Evolutionary conservation across 2,888 invertebrate species (phyloP), one percentile per base, ranked within the genome.

Genomic region (Silvanus unidentatus): DNA sequence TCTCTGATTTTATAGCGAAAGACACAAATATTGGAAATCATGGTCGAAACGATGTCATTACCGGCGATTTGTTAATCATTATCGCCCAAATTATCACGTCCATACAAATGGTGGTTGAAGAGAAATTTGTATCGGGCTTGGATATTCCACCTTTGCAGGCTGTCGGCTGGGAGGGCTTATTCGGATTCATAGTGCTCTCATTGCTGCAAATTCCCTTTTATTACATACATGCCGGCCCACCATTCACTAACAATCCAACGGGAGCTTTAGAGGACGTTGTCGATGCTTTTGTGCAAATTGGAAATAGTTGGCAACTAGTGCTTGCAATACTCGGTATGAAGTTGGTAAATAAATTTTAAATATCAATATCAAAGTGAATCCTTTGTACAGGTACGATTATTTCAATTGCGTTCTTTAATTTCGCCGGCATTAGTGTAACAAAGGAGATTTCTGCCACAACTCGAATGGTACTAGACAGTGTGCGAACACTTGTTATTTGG

Each of bases 101-200:
- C 0, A 78, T 84, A 44, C 95, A 96, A 74, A 93, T 96, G 87
- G 93, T 97, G 0, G 84, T 90, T 50, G 97, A 98, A 70, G 96
- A 98, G 69, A 92, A 91, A 72, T 91, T 84, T 69, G 82, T 97
- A 0, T 75, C 82, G 46, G 84, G 87, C 40, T 77, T 85, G 57
- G 89, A 93, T 70, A 89, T 96, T 39, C 89, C 92, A 0, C 82
- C 96, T 0, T 73, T 97, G 48, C 89, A 92, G 69, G 95, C 91
- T 3, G 89, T 94, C 13, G 96, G 97, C 5, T 92, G 90, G 87
- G 95, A 97, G 77, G 94, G 93, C 73, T 63, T 86, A 12, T 90
- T 86, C 70, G 90, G 90, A 14, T 79, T 86, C 49, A 41, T 72
- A 6, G 77, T 80, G 0, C 73, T 87, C 11, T 73, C 77, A 3